A percentile compares a stretch with the other conserved stretches of the same genome.
Conservation (phyloP, 2,113 vertebrate species). For the Stictonetta naevosa region DNA sequence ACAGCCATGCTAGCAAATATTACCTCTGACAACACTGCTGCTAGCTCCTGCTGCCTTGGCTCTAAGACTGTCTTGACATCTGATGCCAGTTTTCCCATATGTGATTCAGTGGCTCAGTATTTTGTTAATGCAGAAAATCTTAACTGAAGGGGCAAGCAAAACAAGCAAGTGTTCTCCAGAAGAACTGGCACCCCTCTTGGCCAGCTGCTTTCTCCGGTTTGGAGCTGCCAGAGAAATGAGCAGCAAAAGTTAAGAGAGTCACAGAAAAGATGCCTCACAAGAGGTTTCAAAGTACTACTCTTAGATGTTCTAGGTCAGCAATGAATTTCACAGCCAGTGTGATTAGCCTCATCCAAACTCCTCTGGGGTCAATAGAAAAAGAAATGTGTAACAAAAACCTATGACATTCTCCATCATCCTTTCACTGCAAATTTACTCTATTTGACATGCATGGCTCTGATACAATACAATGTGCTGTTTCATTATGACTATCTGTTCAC, state of each 20-base stretch:
- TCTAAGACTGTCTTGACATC: neutral
- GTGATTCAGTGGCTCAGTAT: neutral
- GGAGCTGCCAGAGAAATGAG: neutral
- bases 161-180: neutral
- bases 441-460: neutral
- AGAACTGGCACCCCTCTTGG: neutral
- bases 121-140: neutral
- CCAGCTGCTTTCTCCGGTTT: neutral
- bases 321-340: neutral
- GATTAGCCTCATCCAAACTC: neutral
- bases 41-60: neutral
- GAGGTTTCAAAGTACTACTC: neutral
- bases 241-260: neutral
- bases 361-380: neutral
- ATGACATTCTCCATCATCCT: neutral
- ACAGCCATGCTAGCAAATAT: neutral
- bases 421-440: neutral
- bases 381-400: neutral
- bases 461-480: neutral
- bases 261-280: neutral
- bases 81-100: fast-evolving
- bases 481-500: neutral
- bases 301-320: neutral
- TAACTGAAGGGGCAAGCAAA: neutral
- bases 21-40: neutral